A percentile compares a stretch with the other conserved stretches of the same genome.
These are phyloP conservation scores for Scleropages formosus DNA, from an alignment of 2,797 vertebrate genomes.

Conservation along the genomic window DNA sequence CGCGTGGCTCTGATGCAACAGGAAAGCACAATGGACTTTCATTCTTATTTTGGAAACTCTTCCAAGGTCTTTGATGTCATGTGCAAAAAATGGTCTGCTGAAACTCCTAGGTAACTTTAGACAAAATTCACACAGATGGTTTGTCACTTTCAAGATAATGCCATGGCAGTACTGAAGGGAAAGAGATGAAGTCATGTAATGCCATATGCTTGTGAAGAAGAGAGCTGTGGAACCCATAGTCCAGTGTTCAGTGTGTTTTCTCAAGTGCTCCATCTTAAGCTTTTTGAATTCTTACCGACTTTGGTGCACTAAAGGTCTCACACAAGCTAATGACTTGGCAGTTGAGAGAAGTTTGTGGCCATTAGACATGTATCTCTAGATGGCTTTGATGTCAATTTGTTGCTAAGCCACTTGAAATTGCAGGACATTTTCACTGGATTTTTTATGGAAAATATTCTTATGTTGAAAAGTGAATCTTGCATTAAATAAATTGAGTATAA, in stretches of 20 bases:
- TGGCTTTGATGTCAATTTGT: too few relatives aligned
- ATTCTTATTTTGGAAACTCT: neutral
- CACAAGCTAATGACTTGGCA: too few relatives aligned
- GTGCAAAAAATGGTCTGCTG: neutral
- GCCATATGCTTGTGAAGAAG: neutral
- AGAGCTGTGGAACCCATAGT: neutral
- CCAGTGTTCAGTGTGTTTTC: neutral
- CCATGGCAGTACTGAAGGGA: slow-evolving; percentile 16
- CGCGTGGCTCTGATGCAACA: neutral
- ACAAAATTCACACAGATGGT: slow-evolving; percentile 21
- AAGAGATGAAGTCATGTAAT: slow-evolving; percentile 10
- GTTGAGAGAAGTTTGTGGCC: too few relatives aligned
- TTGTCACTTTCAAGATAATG: slow-evolving; percentile 15
- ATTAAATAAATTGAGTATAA: too few relatives aligned
- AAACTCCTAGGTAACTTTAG: slow-evolving; percentile 18
- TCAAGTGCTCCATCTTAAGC: neutral
- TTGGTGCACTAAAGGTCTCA: too few relatives aligned
- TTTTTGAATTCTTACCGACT: too few relatives aligned
- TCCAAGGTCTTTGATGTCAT: slow-evolving; percentile 5
- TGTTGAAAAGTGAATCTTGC: too few relatives aligned
- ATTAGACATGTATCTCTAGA: too few relatives aligned
- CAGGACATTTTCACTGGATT: too few relatives aligned
- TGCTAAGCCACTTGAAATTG: too few relatives aligned
- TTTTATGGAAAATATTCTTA: too few relatives aligned
- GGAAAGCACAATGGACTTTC: neutral